These are phyloP conservation scores for Petrolisthes manimaculis DNA, from an alignment of 2,888 invertebrate genomes.

Conservation along the genomic window DNA sequence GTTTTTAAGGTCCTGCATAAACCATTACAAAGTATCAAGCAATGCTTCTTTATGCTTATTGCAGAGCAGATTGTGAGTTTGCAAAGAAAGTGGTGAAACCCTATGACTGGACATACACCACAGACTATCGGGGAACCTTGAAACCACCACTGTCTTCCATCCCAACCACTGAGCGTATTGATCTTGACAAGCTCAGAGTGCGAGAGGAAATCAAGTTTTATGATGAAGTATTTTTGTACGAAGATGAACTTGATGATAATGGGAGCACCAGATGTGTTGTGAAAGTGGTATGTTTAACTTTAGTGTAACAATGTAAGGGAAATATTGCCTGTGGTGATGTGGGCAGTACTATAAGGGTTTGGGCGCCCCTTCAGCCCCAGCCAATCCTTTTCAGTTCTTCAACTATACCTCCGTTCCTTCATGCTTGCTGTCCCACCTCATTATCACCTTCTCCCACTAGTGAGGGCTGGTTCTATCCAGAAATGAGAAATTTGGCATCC, in stretches of 20 bases:
- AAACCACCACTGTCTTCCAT: conserved; percentile 69
- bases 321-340: not conserved
- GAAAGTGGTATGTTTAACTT: conserved; percentile 84
- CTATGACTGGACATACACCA: conserved; percentile 98
- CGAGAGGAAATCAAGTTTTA: conserved; percentile 94
- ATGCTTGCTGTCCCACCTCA: too few species aligned
- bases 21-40: too few species aligned
- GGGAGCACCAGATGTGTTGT: conserved; percentile 91
- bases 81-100: conserved; percentile 78
- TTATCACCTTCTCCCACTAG: too few species aligned
- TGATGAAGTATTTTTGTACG: conserved; percentile 92
- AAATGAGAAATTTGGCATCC: too few species aligned
- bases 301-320: not conserved
- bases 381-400: too few species aligned
- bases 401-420: too few species aligned
- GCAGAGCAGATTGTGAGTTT: conserved; percentile 62
- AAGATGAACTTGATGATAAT: conserved; percentile 98
- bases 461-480: too few species aligned
- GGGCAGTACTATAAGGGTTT: too few species aligned
- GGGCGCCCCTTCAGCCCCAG: too few species aligned
- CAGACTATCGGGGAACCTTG: conserved; percentile 85
- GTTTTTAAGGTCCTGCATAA: too few species aligned
- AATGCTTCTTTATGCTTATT: conserved; percentile 25
- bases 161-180: conserved; percentile 80
- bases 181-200: conserved; percentile 88